Base-by-base conservation (phyloP, 2,113 vertebrate species). In the Delphinus delphis region DNA sequence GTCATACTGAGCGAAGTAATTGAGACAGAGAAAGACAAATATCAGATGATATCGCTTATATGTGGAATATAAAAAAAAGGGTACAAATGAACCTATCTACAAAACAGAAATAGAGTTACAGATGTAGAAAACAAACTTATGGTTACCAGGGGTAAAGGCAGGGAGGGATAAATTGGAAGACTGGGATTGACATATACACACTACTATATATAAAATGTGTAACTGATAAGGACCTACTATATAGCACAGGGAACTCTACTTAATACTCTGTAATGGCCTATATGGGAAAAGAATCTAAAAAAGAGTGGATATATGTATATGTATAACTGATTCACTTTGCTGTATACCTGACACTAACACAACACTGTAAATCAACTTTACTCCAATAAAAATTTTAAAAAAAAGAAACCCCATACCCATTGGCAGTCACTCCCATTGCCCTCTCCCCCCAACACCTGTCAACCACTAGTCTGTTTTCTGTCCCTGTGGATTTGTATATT, bases 371-470 rank as follows among this genome's bases (percentile, higher is more conserved):
- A 50, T 76, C 28, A 76, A 20, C 28, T 76, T 18, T 50, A 33
- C 31, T 76, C 44, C 15, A 50, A 50, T 50, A 20, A 50, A 31
- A 76, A 36, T 70, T n/a, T 5, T 5, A 5, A 47, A 76, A 76
- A 36, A 28, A 79, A 70, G 31, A 79, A 76, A 44, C 1, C 1
- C 20, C 7, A 68, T n/a, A 44, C 8, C 15, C 8, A 17, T 53
- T 63, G 44, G 25, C 8, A 7, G 1, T 94, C 5, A 3, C 1
- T 55, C 10, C 28, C 11, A 3, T 47, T 77, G 18, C 4, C 2
- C 8, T 33, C 17, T 44, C 15, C 12, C 12, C 26, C 6, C 17
- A 6, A 5, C 5, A 7, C 36, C 2, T 41, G 31, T 3, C 33
- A 44, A 31, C 13, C 3, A 15, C 6, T 44, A 3, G 47, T 67